Evolutionary conservation across 2,797 vertebrate species (phyloP).

Genomic region (Anabacerthia variegaticeps): DNA sequence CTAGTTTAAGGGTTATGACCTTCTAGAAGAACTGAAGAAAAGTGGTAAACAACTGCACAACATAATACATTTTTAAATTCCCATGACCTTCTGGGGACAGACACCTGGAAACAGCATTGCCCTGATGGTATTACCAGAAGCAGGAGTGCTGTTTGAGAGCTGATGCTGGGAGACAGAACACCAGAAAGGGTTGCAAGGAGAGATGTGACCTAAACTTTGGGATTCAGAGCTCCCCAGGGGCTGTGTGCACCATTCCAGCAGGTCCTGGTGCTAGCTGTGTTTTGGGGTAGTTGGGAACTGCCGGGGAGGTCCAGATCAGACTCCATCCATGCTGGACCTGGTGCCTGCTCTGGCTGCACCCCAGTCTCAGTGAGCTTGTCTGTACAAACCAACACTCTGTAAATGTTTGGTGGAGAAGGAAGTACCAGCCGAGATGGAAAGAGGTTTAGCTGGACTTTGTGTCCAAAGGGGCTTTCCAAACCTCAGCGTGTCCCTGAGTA

Average conservation of each 20-base stretch:
- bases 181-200: not conserved
- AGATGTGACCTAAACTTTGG: not conserved
- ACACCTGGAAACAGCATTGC: not conserved
- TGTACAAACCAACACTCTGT: not conserved
- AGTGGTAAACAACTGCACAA: not conserved
- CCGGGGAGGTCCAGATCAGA: not conserved
- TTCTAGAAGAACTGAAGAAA: not conserved
- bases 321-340: not conserved
- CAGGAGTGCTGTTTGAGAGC: not conserved
- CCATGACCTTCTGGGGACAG: not conserved
- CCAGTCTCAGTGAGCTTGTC: not conserved
- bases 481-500: not conserved
- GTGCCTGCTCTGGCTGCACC: not conserved
- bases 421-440: not conserved
- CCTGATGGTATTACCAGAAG: not conserved
- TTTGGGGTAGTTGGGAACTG: not conserved
- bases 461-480: not conserved
- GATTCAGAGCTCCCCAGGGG: rapidly evolving
- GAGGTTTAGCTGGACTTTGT: not conserved
- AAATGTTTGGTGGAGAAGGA: not conserved
- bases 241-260: not conserved
- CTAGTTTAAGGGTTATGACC: not conserved
- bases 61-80: not conserved
- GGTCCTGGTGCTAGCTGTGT: not conserved
- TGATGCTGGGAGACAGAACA: not conserved